These are phyloP conservation scores for Sarotherodon lohbergeri DNA, from an alignment of 2,113 vertebrate genomes.

Conservation along the genomic window DNA sequence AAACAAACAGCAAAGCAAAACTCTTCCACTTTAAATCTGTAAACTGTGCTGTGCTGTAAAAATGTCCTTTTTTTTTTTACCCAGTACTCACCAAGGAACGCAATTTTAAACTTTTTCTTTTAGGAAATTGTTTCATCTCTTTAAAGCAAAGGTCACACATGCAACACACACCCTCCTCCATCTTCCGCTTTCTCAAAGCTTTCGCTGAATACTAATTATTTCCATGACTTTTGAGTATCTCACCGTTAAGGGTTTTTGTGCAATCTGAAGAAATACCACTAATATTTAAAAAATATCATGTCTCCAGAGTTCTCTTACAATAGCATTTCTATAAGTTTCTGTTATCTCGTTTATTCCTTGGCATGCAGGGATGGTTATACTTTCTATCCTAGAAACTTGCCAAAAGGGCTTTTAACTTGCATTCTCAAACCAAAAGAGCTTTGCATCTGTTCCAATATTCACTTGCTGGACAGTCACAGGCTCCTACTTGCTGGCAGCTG, in stretches of 20 bases:
- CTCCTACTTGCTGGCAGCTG: not conserved
- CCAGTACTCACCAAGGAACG: not conserved
- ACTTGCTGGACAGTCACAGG: not conserved
- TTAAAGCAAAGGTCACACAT: not conserved
- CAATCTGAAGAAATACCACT: constrained; percentile 19
- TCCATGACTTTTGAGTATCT: not conserved
- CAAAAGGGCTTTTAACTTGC: not conserved
- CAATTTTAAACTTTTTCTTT: not conserved
- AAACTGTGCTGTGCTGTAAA: not conserved
- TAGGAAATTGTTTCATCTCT: not conserved
- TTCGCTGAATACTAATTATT: not conserved
- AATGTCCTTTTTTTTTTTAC: not conserved
- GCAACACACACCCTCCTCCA: not conserved
- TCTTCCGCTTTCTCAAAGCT: not conserved
- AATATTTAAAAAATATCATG: not conserved
- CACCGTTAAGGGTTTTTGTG: not conserved
- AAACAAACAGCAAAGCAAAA: not conserved
- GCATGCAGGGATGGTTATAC: not conserved
- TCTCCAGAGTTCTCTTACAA: not conserved
- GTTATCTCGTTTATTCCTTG: not conserved
- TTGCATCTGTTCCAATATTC: not conserved
- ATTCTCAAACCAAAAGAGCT: not conserved
- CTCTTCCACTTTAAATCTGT: not conserved
- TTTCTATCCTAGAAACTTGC: not conserved
- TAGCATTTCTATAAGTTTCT: not conserved